Evolutionary conservation across 2,888 invertebrate species (phyloP).

Genomic region (Stenotaenia linearis): DNA sequence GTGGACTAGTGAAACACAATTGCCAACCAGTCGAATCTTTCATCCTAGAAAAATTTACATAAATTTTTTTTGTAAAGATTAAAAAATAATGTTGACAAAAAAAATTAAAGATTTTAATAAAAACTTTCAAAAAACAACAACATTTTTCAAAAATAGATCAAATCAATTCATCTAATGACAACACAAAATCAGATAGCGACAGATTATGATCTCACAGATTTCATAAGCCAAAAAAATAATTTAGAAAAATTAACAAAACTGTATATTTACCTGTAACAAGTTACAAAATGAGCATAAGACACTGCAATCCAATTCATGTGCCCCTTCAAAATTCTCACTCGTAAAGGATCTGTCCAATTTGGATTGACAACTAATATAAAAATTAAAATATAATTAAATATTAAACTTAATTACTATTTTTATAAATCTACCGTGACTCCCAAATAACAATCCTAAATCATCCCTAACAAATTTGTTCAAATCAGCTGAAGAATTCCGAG

Average conservation of each 20-base stretch:
- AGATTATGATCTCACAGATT: no score
- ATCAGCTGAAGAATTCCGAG: constrained; percentile 67
- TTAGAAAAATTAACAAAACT: no score
- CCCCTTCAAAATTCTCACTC: constrained; percentile 88
- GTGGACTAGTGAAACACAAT: constrained; percentile 85
- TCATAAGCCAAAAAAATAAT: no score
- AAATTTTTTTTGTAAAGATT: no score
- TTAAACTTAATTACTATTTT: no score
- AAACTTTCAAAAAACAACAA: no score
- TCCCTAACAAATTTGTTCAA: constrained; percentile 65
- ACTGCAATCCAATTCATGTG: constrained; percentile 98
- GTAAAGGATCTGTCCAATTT: constrained; percentile 73
- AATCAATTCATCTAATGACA: no score
- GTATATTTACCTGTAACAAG: constrained; percentile 74
- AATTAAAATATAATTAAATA: background rate
- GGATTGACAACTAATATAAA: constrained; percentile 11
- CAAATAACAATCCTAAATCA: constrained; percentile 66
- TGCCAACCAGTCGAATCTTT: constrained; percentile 98
- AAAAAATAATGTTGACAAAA: no score
- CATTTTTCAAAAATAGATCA: no score
- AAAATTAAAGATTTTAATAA: no score
- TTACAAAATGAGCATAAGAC: constrained; percentile 91
- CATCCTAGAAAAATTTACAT: constrained; percentile 54
- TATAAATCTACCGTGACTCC: constrained; percentile 37
- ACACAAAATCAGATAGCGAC: no score